Evolutionary conservation across 1,140 invertebrate genomes (phyloP).

Genomic region (Ptiloglossa arizonensis): DNA sequence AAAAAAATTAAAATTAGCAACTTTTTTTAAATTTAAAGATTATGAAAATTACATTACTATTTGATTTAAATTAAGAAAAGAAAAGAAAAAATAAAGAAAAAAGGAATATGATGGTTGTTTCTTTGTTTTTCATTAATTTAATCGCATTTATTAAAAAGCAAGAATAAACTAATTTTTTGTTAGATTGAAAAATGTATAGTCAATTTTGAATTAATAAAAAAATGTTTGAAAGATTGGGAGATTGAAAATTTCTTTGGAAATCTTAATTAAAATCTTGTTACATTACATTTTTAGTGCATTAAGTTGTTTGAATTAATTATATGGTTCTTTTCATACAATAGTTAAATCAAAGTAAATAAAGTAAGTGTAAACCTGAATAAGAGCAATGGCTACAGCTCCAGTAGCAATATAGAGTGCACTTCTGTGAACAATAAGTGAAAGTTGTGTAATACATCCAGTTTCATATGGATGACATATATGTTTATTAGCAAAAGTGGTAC

Average conservation of each 20-base stretch:
- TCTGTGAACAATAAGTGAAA: constrained; percentile 86
- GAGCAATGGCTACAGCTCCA: constrained; percentile 90
- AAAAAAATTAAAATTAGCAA: neutral
- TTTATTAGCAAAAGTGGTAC: constrained; percentile 56
- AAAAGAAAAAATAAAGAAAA: too few relatives aligned
- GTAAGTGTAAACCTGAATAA: constrained; percentile 85
- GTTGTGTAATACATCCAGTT: constrained; percentile 86
- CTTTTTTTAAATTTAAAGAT: neutral
- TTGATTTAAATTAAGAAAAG: too few relatives aligned
- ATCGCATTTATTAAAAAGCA: too few relatives aligned
- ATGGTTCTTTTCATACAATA: too few relatives aligned
- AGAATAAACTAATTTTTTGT: neutral
- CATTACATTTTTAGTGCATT: neutral
- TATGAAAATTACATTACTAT: neutral
- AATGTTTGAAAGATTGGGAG: neutral
- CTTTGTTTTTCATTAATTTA: too few relatives aligned
- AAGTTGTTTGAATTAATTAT: neutral
- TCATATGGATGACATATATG: constrained; percentile 78
- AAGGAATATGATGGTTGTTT: too few relatives aligned
- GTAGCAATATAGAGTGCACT: constrained; percentile 90
- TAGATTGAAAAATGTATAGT: too few relatives aligned
- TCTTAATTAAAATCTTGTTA: too few relatives aligned
- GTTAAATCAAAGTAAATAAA: neutral
- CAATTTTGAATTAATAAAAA: too few relatives aligned
- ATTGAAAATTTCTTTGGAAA: too few relatives aligned